Conservation (phyloP, 2,113 vertebrate genomes). For the Todiramphus chloris region DNA sequence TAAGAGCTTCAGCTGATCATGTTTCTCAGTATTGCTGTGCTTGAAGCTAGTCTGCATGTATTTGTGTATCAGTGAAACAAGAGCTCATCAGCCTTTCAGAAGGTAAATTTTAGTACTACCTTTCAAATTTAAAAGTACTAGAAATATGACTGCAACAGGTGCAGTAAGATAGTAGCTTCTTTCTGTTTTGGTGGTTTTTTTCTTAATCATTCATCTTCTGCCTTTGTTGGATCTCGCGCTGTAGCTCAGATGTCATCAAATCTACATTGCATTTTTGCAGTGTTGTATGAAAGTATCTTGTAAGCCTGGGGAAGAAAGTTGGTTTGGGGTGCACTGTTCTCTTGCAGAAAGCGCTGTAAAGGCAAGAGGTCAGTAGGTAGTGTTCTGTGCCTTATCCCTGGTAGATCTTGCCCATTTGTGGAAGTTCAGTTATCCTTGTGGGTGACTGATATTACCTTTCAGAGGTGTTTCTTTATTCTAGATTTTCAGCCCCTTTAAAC, state of each 20-base stretch:
- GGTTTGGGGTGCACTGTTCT: neutral
- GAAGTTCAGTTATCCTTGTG: neutral
- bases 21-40: neutral
- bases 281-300: neutral
- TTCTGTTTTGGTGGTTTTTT: neutral
- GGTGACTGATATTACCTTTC: neutral
- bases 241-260: neutral
- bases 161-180: neutral
- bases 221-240: neutral
- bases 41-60: neutral
- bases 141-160: neutral
- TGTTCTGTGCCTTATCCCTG: neutral
- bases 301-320: neutral
- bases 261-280: neutral
- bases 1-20: neutral
- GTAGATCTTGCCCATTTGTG: neutral
- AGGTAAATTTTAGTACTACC: neutral
- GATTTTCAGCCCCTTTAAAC: neutral
- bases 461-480: neutral
- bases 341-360: neutral
- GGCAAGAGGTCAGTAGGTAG: neutral
- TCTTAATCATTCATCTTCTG: neutral
- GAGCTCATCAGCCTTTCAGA: neutral
- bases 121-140: neutral
- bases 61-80: neutral